Base-by-base conservation (phyloP, 2,797 vertebrate species). In the Babyrousa celebensis region DNA sequence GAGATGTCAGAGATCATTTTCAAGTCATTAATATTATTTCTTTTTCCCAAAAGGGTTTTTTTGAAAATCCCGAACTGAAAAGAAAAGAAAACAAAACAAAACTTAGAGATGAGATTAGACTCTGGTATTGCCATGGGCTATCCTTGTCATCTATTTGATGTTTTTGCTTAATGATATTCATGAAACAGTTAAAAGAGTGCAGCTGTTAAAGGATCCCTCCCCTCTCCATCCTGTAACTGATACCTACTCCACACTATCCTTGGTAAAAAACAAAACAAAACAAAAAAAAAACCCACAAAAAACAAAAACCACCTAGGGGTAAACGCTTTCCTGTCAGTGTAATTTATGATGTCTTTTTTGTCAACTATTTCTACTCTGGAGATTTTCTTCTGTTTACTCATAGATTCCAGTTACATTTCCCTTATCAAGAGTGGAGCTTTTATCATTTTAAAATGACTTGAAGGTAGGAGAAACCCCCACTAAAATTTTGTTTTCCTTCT, bases 101-200 rank as follows among this genome's bases (percentile, higher is more conserved):
- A 91, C 83, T 96, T 97, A 98, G 98, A 97, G 90, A 97, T 97
- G 96, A 97, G 88, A 84, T 91, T 97, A 78, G 98, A 87, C 74
- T 94, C 93, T 83, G 89, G 4, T 32, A 27, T 89, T 52, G 27
- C 60, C 36, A 29, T 48, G 36, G 12, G 3, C 77, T 48, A 32
- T 77, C 25, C 16, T 23, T 89, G 65, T 48, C 14, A 5, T 82
- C 43, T 79, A 1, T 52, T 5, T 85, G 85, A 91, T 91, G n/a
- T 77, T 90, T 94, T 96, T 97, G 86, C 71, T 71, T 96, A 96
- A 94, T 56, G 94, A 83, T 56, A 88, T 98, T 92, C 94, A 32
- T 92, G 72, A 67, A 87, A 21, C 15, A 72, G 95, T 97, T 97
- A 90, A 93, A 91, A 75, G 94, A 90, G 10, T 27, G 60, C 65